Evolutionary conservation across 2,113 vertebrate species (phyloP), one percentile per base, ranked within the genome.

Genomic region (Neogobius melanostomus): DNA sequence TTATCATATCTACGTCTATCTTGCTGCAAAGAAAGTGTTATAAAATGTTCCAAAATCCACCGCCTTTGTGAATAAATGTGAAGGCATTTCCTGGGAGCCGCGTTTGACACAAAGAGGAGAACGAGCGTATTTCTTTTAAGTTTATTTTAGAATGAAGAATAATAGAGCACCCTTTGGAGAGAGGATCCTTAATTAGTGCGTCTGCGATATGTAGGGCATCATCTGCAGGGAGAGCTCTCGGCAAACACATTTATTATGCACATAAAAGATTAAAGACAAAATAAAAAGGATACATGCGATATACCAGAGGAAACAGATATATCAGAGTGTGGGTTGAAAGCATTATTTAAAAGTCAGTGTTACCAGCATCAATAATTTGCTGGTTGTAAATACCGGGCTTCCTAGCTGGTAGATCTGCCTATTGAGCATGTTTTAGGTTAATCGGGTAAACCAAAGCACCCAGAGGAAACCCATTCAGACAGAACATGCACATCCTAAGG

Each of bases 261-360:
- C 87, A 87, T 86, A 84, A 87, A 88, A 85, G 81, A 90, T 89
- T 69, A 89, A 90, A 88, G 87, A 51, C 72, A 78, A 88, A 79
- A 85, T 72, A 76, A 86, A 77, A 82, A 67, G 63, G 72, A 63
- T 48, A 76, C 63, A 64, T 43, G 49, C 36, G 11, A 70, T 62
- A 14, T 70, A 60, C 2, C 61, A 65, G 54, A 7, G 53, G 15
- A 63, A 21, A 59, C 1, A 59, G 21, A 59, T 6, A 59, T 6
- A 42, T 11, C 51, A 53, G 6, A 17, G 51, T 15, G 15, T 17
- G 14, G 17, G 16, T 36, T 17, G 10, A 12, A 11, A 11, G 17
- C n/a, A 9, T 56, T 16, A 3, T 56, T 56, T 21, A 8, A 21
- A 0, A 8, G 46, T 47, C 28, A 36, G 10, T 11, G 6, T 17